These are phyloP conservation scores for Lasioglossum albipes DNA, from an alignment of 1,140 invertebrate species.

Conservation along the genomic window DNA sequence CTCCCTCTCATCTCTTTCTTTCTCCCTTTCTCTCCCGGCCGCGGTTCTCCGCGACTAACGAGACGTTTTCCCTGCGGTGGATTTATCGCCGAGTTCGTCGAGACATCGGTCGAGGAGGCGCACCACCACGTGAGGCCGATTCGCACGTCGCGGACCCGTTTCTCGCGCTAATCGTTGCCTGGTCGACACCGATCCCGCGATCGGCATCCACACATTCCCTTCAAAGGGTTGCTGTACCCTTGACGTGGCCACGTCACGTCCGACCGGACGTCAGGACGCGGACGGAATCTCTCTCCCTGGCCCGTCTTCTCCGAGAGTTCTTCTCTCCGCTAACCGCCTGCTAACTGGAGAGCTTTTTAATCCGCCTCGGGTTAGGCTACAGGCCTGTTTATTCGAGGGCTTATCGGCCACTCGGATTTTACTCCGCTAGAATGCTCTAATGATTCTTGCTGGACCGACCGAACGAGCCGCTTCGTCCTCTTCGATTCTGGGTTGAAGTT, in stretches of 20 bases:
- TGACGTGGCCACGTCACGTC: conserved; percentile 52
- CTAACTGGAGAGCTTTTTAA: no score
- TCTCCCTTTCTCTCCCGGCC: conserved; percentile 18
- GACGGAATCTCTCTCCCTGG: neutral
- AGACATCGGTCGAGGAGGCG: conserved; percentile 29
- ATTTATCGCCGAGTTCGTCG: conserved; percentile 57
- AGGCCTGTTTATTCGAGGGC: no score
- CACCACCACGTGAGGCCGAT: conserved; percentile 28
- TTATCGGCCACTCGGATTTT: no score
- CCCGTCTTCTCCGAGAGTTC: neutral
- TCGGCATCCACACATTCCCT: conserved; percentile 41
- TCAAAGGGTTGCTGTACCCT: conserved; percentile 40
- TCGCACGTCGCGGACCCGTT: conserved; percentile 57
- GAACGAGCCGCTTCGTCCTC: no score
- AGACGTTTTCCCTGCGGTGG: conserved; percentile 65
- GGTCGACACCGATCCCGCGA: conserved; percentile 61
- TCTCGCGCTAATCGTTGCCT: conserved; percentile 63
- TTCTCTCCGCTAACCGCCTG: neutral
- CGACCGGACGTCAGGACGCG: neutral
- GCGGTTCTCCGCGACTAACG: conserved; percentile 55
- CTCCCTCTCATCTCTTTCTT: neutral
- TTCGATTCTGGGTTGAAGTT: no score
- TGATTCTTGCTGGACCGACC: no score
- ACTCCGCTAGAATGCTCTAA: no score
- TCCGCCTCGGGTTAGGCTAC: no score